Conservation (phyloP, 2,113 vertebrate species). For the Illadopsis cleaveri region DNA sequence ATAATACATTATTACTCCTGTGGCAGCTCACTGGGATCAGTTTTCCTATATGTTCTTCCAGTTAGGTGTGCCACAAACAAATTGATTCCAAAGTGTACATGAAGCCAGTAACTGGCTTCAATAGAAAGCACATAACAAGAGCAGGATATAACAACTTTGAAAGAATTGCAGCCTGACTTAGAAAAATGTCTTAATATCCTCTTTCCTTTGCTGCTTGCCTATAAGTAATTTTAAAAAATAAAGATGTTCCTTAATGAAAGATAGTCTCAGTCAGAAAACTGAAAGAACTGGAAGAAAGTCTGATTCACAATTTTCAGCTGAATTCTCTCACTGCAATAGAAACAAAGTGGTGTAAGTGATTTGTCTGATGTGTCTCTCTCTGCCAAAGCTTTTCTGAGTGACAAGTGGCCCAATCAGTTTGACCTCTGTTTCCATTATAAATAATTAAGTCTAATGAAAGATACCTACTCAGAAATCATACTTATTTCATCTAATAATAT, state of each 20-base stretch:
- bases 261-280: neutral
- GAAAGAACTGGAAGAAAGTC: neutral
- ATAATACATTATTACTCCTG: neutral
- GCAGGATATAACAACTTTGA: neutral
- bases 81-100: neutral
- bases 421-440: neutral
- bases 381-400: neutral
- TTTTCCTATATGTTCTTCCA: neutral
- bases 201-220: neutral
- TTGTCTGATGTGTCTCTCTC: neutral
- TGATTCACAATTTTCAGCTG: neutral
- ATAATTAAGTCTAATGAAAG: neutral
- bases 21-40: neutral
- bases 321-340: neutral
- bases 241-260: neutral
- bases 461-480: neutral
- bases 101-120: neutral
- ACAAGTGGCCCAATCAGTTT: neutral
- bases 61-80: neutral
- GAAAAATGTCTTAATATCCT: slow-evolving; percentile 14
- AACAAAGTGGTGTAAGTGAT: neutral
- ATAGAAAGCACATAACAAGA: neutral
- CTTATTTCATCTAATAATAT: neutral
- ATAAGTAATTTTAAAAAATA: neutral
- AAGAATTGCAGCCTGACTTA: neutral